Conservation (phyloP, 2,888 invertebrate species). For the Catocala fraxini region DNA sequence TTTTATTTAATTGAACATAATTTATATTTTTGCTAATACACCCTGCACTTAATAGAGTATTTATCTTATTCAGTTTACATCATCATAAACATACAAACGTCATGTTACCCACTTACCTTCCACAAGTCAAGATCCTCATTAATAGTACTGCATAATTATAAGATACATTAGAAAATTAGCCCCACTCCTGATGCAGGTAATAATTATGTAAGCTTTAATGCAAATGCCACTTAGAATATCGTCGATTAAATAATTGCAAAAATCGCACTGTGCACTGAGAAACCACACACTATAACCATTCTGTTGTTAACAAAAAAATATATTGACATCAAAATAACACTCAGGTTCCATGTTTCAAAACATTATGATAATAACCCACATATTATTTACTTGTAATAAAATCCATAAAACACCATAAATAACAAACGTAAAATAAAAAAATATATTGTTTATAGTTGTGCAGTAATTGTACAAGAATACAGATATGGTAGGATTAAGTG, state of each 20-base stretch:
- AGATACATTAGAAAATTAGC: constrained; percentile 35
- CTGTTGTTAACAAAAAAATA: constrained; percentile 10
- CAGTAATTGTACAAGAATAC: constrained; percentile 51
- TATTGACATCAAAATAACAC: constrained; percentile 21
- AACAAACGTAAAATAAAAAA: constrained; percentile 44
- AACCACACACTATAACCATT: constrained; percentile 15
- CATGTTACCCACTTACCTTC: constrained; percentile 40
- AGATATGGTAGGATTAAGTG: constrained; percentile 54
- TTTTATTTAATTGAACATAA: too few species aligned
- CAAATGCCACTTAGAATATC: constrained; percentile 21
- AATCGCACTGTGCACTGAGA: constrained; percentile 22
- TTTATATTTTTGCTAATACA: background rate
- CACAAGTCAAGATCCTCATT: constrained; percentile 40
- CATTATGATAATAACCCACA: constrained; percentile 33
- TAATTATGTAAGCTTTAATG: constrained; percentile 22
- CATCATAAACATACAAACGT: constrained; percentile 22
- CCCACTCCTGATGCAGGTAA: constrained; percentile 29
- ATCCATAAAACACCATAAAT: constrained; percentile 37
- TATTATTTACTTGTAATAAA: constrained; percentile 47
- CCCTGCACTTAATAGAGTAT: background rate
- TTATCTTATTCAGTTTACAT: constrained; percentile 14
- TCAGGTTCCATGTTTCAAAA: constrained; percentile 22
- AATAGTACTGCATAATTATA: constrained; percentile 34
- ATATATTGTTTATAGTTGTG: constrained; percentile 51
- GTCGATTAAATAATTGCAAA: constrained; percentile 29